Evolutionary conservation across 2,888 invertebrate species (phyloP).

Genomic region (Therioaphis trifolii): DNA sequence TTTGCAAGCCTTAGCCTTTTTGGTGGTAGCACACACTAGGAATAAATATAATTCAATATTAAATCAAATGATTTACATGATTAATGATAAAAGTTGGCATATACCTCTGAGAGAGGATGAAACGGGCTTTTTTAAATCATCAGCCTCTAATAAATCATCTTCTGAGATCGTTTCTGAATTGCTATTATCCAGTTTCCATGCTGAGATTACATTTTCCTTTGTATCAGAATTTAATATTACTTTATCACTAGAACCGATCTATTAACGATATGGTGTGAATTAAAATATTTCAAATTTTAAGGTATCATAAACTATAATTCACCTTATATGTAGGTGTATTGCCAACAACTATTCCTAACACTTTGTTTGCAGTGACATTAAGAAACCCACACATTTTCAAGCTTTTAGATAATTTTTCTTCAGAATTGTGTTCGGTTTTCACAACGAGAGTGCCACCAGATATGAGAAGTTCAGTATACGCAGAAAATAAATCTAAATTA

Average conservation of each 20-base stretch:
- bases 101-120: slow-evolving; percentile 83
- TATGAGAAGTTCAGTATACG: not conserved
- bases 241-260: slow-evolving; percentile 44
- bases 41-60: not conserved
- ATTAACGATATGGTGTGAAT: not conserved
- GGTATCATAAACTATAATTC: not conserved
- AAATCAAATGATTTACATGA: not conserved
- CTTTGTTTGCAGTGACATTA: not conserved
- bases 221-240: not conserved
- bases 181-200: slow-evolving; percentile 82
- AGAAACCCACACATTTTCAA: slow-evolving; percentile 39
- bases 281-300: not conserved
- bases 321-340: slow-evolving; percentile 16
- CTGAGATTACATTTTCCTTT: slow-evolving; percentile 68
- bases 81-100: too few species aligned
- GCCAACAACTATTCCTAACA: not conserved
- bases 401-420: not conserved
- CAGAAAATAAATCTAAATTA: slow-evolving; percentile 3
- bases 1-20: slow-evolving; percentile 95
- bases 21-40: slow-evolving; percentile 85
- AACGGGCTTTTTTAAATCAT: slow-evolving; percentile 89
- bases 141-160: slow-evolving; percentile 88
- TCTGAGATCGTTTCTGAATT: slow-evolving; percentile 82
- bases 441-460: not conserved
- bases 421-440: not conserved